These are phyloP conservation scores for Choloepus didactylus DNA, from an alignment of 2,797 vertebrate species.

Conservation along the genomic window DNA sequence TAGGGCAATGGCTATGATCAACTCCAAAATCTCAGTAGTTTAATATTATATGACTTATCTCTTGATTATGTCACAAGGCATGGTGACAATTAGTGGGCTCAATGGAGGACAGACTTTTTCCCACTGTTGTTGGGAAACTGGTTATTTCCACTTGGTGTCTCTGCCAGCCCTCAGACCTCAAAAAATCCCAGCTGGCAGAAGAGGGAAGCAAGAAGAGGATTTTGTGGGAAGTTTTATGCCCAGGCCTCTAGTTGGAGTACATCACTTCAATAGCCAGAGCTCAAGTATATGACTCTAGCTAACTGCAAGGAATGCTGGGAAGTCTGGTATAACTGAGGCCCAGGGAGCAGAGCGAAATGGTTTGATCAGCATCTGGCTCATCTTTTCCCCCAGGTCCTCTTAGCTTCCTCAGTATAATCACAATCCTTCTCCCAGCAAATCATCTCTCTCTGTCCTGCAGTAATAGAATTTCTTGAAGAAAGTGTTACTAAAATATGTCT, in stretches of 20 bases:
- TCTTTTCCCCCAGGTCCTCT: neutral
- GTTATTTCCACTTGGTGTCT: neutral
- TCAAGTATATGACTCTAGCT: neutral
- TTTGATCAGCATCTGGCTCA: neutral
- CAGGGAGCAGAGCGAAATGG: neutral
- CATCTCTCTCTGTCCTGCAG: neutral
- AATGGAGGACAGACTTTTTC: neutral
- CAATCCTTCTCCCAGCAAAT: neutral
- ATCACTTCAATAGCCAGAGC: too few species aligned
- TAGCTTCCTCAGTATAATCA: neutral
- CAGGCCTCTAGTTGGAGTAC: neutral
- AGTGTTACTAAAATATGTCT: neutral
- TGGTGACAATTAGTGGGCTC: neutral
- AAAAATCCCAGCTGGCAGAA: neutral
- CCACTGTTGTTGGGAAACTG: neutral
- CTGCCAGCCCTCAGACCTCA: neutral
- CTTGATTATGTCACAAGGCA: neutral
- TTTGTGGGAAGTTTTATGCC: neutral
- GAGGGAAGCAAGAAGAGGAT: neutral
- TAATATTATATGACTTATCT: neutral
- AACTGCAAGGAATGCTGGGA: neutral
- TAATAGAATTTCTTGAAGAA: conserved; percentile 13
- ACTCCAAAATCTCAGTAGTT: neutral
- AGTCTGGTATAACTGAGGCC: neutral
- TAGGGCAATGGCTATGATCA: neutral